Conservation (phyloP, 2,888 invertebrate genomes). For the Nomada flava region DNA sequence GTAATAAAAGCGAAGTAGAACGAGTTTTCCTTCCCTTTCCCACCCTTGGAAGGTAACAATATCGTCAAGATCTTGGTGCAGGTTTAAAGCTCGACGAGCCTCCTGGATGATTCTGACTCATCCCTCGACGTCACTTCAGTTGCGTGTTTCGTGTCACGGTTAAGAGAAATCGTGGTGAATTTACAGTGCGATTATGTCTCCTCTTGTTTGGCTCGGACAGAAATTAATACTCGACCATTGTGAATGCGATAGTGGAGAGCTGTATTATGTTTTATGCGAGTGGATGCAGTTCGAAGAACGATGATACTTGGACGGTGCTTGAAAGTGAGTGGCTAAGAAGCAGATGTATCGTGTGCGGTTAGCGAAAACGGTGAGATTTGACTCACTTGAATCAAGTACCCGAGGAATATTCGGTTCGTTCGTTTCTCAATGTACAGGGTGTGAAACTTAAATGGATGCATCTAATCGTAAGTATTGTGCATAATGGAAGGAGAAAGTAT, state of each 20-base stretch:
- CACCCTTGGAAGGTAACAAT: neutral
- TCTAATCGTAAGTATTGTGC: too few relatives aligned
- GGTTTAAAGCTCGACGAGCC: neutral
- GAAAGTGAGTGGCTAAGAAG: neutral
- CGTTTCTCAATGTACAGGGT: too few relatives aligned
- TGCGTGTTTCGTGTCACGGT: conserved; percentile 26
- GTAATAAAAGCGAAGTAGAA: conserved; percentile 8
- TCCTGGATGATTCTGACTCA: neutral
- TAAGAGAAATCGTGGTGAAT: conserved; percentile 39
- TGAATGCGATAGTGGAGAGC: conserved; percentile 3
- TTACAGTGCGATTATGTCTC: conserved; percentile 7
- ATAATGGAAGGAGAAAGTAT: too few relatives aligned
- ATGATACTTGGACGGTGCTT: neutral
- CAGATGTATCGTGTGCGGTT: neutral
- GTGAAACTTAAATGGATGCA: too few relatives aligned
- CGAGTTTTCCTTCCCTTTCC: neutral
- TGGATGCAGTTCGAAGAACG: conserved; percentile 10
- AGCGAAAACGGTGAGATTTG: too few relatives aligned
- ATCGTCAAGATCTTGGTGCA: neutral
- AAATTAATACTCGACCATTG: conserved; percentile 36
- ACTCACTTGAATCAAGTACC: too few relatives aligned
- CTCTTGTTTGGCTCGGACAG: conserved; percentile 28
- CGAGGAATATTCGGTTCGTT: too few relatives aligned
- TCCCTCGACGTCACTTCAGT: conserved; percentile 16
- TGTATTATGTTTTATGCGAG: neutral